phyloP scores from a whole-genome alignment of 1,140 invertebrate genomes.

The Trinorchestia longiramus region DNA sequence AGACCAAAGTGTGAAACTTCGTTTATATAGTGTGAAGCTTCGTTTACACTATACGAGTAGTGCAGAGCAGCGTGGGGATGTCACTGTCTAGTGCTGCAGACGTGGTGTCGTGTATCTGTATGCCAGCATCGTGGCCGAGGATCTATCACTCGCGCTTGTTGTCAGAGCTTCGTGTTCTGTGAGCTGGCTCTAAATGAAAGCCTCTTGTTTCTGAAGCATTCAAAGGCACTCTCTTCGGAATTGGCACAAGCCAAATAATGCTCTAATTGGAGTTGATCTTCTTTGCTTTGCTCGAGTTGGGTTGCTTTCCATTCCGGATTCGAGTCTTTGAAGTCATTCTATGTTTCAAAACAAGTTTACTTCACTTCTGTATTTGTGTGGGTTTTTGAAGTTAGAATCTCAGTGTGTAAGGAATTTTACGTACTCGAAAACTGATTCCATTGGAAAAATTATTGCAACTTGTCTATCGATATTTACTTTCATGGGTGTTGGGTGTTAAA shows the following conservation, averaged over 20 bases:
- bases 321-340: not conserved
- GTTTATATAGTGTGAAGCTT: not conserved
- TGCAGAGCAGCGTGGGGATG: not conserved
- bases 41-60: not conserved
- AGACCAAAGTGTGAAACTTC: not conserved
- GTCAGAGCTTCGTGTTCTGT: not conserved
- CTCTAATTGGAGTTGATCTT: not conserved
- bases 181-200: not conserved
- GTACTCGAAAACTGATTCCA: not conserved
- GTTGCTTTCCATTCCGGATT: not conserved
- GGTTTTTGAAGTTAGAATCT: not conserved
- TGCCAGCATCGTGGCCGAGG: not conserved
- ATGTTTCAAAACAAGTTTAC: not conserved
- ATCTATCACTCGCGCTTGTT: not conserved
- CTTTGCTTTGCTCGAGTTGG: not conserved
- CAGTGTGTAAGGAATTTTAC: not conserved
- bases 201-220: not conserved
- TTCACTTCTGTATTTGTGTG: not conserved
- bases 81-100: not conserved
- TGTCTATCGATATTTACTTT: too few species aligned
- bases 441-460: too few species aligned
- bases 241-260: not conserved
- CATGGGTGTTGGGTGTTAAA: too few species aligned
- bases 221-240: not conserved
- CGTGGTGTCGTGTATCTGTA: not conserved